phyloP scores from a whole-genome alignment of 2,888 invertebrate species.

The Eupithecia dodoneata region DNA sequence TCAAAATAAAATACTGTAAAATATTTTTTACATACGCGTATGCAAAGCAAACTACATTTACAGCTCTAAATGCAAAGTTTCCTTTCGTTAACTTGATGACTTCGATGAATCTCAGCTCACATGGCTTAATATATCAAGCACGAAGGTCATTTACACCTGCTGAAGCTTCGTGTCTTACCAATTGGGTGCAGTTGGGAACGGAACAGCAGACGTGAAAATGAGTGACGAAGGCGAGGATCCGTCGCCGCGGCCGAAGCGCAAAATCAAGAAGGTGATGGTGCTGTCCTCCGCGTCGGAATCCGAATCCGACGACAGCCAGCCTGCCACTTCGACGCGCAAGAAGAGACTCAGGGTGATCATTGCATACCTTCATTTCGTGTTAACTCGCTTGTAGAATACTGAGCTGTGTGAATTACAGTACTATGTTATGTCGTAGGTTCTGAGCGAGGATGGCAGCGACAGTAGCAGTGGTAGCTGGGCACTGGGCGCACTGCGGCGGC shows the following conservation, averaged over 20 bases:
- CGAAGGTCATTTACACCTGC: constrained; percentile 79
- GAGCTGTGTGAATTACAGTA: constrained; percentile 24
- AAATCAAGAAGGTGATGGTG: constrained; percentile 68
- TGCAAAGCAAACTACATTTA: constrained; percentile 52
- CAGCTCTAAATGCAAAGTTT: constrained; percentile 54
- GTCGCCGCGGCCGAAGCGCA: constrained; percentile 67
- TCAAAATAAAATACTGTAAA: constrained; percentile 79
- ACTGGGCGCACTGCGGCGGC: constrained; percentile 61
- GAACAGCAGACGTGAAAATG: constrained; percentile 62
- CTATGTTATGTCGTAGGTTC: constrained; percentile 72
- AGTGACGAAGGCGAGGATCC: constrained; percentile 76
- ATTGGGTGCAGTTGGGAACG: constrained; percentile 57
- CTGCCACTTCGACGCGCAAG: constrained; percentile 68
- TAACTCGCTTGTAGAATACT: not conserved
- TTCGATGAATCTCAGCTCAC: constrained; percentile 51
- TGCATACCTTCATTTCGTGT: constrained; percentile 10
- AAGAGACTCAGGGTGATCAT: constrained; percentile 76
- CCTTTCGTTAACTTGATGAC: constrained; percentile 61
- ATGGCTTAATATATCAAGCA: constrained; percentile 56
- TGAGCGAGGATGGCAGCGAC: constrained; percentile 79
- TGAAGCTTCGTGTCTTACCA: constrained; percentile 74
- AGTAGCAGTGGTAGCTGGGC: constrained; percentile 76
- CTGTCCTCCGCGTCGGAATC: constrained; percentile 69
- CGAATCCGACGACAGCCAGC: constrained; percentile 77
- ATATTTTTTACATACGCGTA: constrained; percentile 65